Conservation (phyloP, 2,888 invertebrate species). For the Scaptomyza cyrtandrae region DNA sequence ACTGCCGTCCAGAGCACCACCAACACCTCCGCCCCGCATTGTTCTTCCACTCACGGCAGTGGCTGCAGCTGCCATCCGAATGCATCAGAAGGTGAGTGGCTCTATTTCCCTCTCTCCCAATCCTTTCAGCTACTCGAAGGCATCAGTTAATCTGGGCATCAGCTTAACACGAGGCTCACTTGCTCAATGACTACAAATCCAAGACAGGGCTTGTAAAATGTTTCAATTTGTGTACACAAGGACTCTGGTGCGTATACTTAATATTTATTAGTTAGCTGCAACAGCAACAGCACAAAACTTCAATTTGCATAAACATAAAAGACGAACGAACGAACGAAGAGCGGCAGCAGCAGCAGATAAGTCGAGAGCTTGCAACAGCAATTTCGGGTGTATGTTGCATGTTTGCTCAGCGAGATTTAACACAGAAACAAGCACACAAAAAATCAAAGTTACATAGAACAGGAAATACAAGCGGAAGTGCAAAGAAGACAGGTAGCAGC, state of each 20-base stretch:
- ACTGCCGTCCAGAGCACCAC: conserved; percentile 8
- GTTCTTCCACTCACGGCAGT: conserved; percentile 67
- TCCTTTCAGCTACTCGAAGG: not conserved
- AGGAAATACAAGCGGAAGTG: conserved; percentile 58
- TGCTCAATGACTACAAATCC: conserved; percentile 55
- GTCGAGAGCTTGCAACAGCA: conserved; percentile 25
- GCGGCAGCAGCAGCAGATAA: conserved; percentile 18
- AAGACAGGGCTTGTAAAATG: conserved; percentile 47
- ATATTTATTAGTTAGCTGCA: conserved; percentile 75
- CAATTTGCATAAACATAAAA: conserved; percentile 81
- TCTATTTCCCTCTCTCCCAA: not conserved
- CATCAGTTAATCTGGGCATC: conserved; percentile 18
- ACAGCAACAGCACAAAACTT: conserved; percentile 57
- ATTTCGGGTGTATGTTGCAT: conserved; percentile 53
- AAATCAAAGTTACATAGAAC: conserved; percentile 71
- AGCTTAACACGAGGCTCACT: conserved; percentile 32
- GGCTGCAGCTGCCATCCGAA: conserved; percentile 66
- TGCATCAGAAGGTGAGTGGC: conserved; percentile 80
- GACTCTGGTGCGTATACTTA: conserved; percentile 65
- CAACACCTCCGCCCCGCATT: conserved; percentile 22
- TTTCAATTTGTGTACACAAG: conserved; percentile 59
- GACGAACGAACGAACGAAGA: conserved; percentile 52
- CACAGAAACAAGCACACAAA: conserved; percentile 70
- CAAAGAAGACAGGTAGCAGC: conserved; percentile 36
- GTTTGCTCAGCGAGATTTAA: conserved; percentile 62